Base-by-base conservation (phyloP, 2,888 invertebrate genomes). In the Xestia ashworthii region DNA sequence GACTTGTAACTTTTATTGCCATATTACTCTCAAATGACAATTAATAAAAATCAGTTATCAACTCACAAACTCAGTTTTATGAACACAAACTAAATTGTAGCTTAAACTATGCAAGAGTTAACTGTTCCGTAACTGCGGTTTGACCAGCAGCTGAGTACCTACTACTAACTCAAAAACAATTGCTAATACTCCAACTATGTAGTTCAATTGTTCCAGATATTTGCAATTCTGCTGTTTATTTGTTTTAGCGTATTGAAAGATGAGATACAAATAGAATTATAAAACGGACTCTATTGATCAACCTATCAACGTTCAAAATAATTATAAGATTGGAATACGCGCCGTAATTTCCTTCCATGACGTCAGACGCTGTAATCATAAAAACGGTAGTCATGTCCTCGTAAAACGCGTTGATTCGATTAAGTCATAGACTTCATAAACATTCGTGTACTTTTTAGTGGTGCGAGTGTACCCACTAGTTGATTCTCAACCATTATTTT, bases 331-430 rank as follows among this genome's bases (percentile, higher is more conserved):
- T 53, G 64, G 71, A 74, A 81, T 83, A 83, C 73, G 32, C 38
- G 38, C 22, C 60, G 76, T 81, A 76, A 79, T 80, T 85, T 82
- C 67, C 67, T 69, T 84, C 82, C 78, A 74, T 86, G 87, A 86
- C 87, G 81, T 87, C 80, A 84, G 58, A 16, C 44, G 67, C 62
- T 55, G 65, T 25, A 62, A 81, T 78, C 76, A 81, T 87, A 81
- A 86, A 85, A 82, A 79, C 67, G 46, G 73, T 62, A 78, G 73
- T 73, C 68, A 55, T 74, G 58, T 74, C 67, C 48, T 74, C 80
- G 25, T 82, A 80, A 80, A 81, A 76, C 53, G 66, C 53, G 66
- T 32, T 66, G 53, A 81, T 82, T 82, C 78, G 38, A 80, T 73
- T 81, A 80, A 77, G 70, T 87, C 76, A 77, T 71, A 76, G 67